These are phyloP conservation scores for Drosophila rubida DNA, from an alignment of 2,888 invertebrate genomes.

Conservation along the genomic window DNA sequence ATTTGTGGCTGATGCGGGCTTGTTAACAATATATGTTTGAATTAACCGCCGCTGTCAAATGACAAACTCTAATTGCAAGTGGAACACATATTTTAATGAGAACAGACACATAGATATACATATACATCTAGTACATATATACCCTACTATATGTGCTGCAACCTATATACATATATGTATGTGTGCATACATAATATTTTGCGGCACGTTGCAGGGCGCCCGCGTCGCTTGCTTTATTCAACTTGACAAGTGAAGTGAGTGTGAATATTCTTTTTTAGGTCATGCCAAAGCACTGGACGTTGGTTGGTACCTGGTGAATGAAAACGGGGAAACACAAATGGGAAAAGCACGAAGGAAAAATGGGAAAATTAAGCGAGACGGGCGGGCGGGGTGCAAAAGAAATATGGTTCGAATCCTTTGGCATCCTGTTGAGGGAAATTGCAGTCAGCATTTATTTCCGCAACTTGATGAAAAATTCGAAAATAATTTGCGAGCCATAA, in stretches of 20 bases:
- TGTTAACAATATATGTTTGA: constrained; percentile 62
- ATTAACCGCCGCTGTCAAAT: constrained; percentile 66
- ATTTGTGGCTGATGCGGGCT: constrained; percentile 15
- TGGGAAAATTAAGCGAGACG: constrained; percentile 22
- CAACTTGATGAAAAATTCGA: constrained; percentile 77
- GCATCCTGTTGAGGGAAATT: constrained; percentile 74
- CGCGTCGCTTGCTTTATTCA: constrained; percentile 60
- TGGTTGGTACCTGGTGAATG: constrained; percentile 46
- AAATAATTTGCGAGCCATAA: constrained; percentile 78
- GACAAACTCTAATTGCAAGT: constrained; percentile 78
- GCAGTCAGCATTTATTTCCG: constrained; percentile 78
- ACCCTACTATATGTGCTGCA: constrained; percentile 10
- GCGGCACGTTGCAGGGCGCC: constrained; percentile 13
- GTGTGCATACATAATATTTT: constrained; percentile 28
- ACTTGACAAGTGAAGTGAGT: constrained; percentile 79
- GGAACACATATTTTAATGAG: constrained; percentile 76
- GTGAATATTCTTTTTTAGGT: constrained; percentile 78
- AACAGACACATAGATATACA: constrained; percentile 10
- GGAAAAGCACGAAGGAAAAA: constrained; percentile 25
- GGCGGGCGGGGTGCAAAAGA: constrained; percentile 20
- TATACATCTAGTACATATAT: not conserved
- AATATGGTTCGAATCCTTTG: constrained; percentile 76
- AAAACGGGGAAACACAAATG: constrained; percentile 13
- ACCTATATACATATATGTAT: constrained; percentile 16
- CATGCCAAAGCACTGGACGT: constrained; percentile 71